Conservation (phyloP, 2,113 vertebrate species). For the Grammomys surdaster region DNA sequence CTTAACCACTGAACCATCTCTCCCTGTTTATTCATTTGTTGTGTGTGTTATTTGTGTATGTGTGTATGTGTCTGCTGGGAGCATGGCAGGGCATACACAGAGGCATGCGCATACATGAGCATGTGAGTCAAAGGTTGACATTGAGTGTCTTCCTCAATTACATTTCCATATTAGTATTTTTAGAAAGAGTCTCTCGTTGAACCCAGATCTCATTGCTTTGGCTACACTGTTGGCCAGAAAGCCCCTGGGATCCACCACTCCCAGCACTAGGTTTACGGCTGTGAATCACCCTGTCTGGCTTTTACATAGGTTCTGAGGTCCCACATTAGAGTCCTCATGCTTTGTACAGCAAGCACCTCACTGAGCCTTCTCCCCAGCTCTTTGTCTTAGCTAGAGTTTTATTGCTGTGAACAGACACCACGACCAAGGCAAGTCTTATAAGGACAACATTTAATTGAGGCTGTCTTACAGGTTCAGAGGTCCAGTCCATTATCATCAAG, state of each 20-base stretch:
- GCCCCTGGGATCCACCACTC: neutral
- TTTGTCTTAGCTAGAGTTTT: no score
- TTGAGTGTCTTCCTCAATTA: neutral
- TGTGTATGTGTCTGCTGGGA: neutral
- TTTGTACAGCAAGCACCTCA: neutral
- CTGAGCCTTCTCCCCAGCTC: neutral
- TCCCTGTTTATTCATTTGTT: neutral
- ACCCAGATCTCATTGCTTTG: neutral
- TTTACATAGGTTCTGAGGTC: neutral
- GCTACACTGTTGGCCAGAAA: neutral
- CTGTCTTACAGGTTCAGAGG: no score
- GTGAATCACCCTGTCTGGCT: neutral
- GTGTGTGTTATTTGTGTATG: neutral
- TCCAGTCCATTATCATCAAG: no score
- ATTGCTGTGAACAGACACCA: no score
- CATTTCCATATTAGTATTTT: neutral
- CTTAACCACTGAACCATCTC: no score
- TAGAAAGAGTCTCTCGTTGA: neutral
- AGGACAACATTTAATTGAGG: no score
- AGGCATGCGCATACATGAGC: no score
- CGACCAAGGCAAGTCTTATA: no score
- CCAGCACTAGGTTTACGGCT: neutral
- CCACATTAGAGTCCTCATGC: no score
- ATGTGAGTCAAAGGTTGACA: neutral
- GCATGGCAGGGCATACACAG: neutral